Percentiles rank a stretch among this genome's conserved stretches.
These are phyloP conservation scores for Mantis religiosa DNA, from an alignment of 2,888 invertebrate genomes.

Conservation along the genomic window DNA sequence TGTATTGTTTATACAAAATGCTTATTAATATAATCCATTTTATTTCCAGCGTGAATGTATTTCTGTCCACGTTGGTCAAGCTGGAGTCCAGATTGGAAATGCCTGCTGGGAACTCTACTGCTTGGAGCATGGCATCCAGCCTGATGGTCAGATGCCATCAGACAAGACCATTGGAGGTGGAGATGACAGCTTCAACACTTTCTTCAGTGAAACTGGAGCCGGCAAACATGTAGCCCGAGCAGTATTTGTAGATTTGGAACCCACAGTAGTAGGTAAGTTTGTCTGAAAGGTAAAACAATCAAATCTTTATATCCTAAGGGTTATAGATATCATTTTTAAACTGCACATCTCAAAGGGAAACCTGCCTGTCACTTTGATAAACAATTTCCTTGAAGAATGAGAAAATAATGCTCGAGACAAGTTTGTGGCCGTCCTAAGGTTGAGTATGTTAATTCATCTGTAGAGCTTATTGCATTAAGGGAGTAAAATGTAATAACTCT, in stretches of 20 bases:
- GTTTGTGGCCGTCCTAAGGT: too few relatives aligned
- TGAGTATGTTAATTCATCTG: too few relatives aligned
- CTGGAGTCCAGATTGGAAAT: conserved; percentile 43
- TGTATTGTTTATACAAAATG: too few relatives aligned
- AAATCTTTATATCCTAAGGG: not conserved
- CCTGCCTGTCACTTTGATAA: too few relatives aligned
- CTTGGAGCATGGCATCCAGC: conserved; percentile 46
- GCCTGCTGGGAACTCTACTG: conserved; percentile 44
- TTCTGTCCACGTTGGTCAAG: conserved; percentile 47
- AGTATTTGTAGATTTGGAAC: conserved; percentile 93
- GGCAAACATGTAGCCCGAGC: conserved; percentile 94
- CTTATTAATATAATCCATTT: not conserved
- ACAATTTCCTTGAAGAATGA: too few relatives aligned
- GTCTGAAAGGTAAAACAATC: conserved; percentile 32
- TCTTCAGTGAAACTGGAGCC: conserved; percentile 90
- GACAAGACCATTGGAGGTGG: conserved; percentile 82
- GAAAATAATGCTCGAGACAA: too few relatives aligned
- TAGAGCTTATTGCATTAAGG: too few relatives aligned
- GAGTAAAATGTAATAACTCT: too few relatives aligned
- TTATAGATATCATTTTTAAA: not conserved
- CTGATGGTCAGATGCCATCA: conserved; percentile 52
- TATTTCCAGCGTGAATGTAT: conserved; percentile 45
- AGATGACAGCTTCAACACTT: conserved; percentile 93
- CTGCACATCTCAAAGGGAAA: too few relatives aligned
- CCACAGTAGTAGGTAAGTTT: conserved; percentile 77